A percentile compares a stretch with the other conserved stretches of the same genome.
These are phyloP conservation scores for Montipora sp. DNA, from an alignment of 64 coral and sea anemone genomes.

Conservation along the genomic window DNA sequence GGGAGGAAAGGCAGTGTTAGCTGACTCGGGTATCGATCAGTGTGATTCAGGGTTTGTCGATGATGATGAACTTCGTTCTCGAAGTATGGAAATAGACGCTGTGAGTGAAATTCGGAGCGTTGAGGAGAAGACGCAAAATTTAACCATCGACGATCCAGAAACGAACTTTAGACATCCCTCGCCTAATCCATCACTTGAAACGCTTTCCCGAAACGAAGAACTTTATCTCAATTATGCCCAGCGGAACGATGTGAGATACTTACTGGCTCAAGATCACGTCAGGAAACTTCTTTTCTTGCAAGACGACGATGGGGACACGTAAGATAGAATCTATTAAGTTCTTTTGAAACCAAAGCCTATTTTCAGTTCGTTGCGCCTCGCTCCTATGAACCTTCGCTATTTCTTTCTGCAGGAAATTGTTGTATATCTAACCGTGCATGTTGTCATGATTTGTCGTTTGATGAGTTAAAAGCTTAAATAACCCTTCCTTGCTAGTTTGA, in stretches of 20 bases:
- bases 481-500: no score
- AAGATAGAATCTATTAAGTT: constrained; percentile 32
- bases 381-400: background rate
- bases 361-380: background rate
- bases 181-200: background rate
- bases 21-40: constrained; percentile 1
- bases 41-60: constrained; percentile 89
- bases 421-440: background rate
- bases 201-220: constrained; percentile 16
- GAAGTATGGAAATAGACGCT: constrained; percentile 24
- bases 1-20: constrained; percentile 20
- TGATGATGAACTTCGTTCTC: constrained; percentile 47
- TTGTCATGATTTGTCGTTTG: background rate
- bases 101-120: background rate
- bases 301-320: constrained; percentile 95
- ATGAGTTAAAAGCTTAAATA: background rate
- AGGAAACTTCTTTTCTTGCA: constrained; percentile 63
- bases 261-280: constrained; percentile 68
- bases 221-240: constrained; percentile 74
- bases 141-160: constrained; percentile 21
- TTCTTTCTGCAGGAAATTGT: background rate
- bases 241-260: constrained; percentile 69
- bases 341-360: no score
- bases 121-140: constrained; percentile 32
- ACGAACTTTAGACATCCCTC: constrained; percentile 15